Base-by-base conservation (phyloP, 2,888 invertebrate species). In the Parnassius mnemosyne region DNA sequence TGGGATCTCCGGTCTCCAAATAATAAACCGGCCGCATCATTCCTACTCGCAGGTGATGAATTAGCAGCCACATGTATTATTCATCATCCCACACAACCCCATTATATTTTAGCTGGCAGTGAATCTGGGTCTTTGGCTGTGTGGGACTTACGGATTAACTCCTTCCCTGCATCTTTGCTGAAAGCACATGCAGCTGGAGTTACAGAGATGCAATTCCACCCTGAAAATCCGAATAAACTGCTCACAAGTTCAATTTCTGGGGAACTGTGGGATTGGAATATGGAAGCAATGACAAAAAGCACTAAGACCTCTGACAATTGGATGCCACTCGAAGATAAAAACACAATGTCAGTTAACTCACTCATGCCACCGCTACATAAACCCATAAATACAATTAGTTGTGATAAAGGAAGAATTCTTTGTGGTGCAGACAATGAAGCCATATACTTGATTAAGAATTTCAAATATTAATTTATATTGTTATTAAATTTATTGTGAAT, bases 351-450 rank as follows among this genome's bases (percentile, higher is more conserved):
- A 74, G 94, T 96, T 0, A 94, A 94, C 55, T 94, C 96, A 0
- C 80, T 98, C 3, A 94, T 97, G 87, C 93, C 94, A 0, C 92
- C 93, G 13, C 89, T 97, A 69, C 94, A 95, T 66, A 95, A 96
- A 76, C 92, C 97, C 0, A 93, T 98, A 50, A 98, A 98, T 80
- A 94, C 95, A 34, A 89, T 98, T 56, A 96, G 97, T 85, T 93
- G 97, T 60, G 94, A 94, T 71, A 94, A 93, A 70, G 93, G 94
- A 53, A 94, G 94, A 68, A 89, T 97, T 55, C 83, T 98, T 43
- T 97, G 96, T 83, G 97, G 97, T 2, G 95, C 96, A 69, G 97
- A 98, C 77, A 96, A 96, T 80, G 98, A 98, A 90, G 97, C 97
- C 41, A 89, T 98, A 70, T 97, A 97, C 85, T 90, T 96, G 53